phyloP scores from a whole-genome alignment of 1,140 invertebrate genomes.

The Wasmannia auropunctata region DNA sequence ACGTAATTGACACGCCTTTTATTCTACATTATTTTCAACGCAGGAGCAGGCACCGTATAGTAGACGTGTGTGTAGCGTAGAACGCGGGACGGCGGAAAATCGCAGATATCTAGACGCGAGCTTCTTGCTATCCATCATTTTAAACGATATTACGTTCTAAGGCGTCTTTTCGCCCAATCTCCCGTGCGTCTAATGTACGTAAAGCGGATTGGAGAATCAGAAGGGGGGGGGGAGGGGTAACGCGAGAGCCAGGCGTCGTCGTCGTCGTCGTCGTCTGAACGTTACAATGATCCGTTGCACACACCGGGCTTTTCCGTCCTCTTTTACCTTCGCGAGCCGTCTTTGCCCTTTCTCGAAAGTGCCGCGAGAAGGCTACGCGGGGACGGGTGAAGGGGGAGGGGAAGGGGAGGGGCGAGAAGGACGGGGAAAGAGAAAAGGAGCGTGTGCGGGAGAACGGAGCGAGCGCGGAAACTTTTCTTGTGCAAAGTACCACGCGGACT shows the following conservation, averaged over 20 bases:
- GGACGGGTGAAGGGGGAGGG: no score
- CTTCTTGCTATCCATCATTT: slow-evolving; percentile 36
- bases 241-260: slow-evolving; percentile 3
- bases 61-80: not conserved
- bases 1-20: not conserved
- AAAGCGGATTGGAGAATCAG: slow-evolving; percentile 53
- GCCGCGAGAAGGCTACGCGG: slow-evolving; percentile 62
- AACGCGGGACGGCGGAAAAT: slow-evolving; percentile 1
- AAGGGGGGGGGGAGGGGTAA: not conserved
- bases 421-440: slow-evolving; percentile 62
- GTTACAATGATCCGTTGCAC: slow-evolving; percentile 51
- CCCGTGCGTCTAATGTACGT: slow-evolving; percentile 39
- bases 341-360: slow-evolving; percentile 48
- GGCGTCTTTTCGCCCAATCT: slow-evolving; percentile 36
- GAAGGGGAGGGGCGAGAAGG: slow-evolving; percentile 72
- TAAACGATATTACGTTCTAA: slow-evolving; percentile 52
- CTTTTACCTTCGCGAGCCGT: slow-evolving; percentile 43
- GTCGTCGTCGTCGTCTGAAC: slow-evolving; percentile 33
- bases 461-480: slow-evolving; percentile 83
- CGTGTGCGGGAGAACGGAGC: slow-evolving; percentile 68
- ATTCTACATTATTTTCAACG: not conserved
- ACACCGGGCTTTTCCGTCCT: slow-evolving; percentile 47
- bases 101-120: slow-evolving; percentile 10
- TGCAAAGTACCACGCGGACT: slow-evolving; percentile 86
- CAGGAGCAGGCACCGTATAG: no score